These are phyloP conservation scores for Microtus pennsylvanicus DNA, from an alignment of 2,113 vertebrate species.

Conservation along the genomic window DNA sequence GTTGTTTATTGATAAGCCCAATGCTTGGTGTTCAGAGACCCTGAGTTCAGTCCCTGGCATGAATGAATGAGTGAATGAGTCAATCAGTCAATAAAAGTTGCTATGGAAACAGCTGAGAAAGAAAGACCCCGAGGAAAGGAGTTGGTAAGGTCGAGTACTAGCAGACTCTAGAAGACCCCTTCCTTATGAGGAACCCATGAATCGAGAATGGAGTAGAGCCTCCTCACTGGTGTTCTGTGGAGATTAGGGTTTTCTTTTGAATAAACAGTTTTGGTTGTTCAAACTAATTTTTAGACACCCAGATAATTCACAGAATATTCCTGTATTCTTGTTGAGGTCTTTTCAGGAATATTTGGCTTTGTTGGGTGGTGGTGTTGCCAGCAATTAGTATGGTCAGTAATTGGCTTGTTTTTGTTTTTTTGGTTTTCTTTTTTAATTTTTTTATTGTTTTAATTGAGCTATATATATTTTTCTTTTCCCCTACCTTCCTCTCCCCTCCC, in stretches of 20 bases:
- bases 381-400: not conserved
- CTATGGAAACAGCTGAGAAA: constrained; percentile 39
- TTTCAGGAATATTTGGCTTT: not conserved
- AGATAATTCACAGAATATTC: not conserved
- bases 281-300: not conserved
- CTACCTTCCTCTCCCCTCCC: no score
- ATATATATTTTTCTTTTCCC: no score
- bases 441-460: no score
- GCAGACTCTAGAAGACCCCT: not conserved
- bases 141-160: not conserved
- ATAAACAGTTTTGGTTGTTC: not conserved
- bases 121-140: not conserved
- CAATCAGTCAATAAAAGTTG: not conserved
- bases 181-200: not conserved
- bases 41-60: not conserved
- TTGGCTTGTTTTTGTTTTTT: not conserved
- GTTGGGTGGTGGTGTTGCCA: not conserved
- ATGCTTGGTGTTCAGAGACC: not conserved
- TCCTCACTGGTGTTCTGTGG: not conserved
- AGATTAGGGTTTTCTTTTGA: constrained; percentile 9
- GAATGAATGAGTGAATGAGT: not conserved
- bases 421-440: no score
- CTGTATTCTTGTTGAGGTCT: not conserved
- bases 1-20: not conserved
- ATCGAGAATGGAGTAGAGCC: not conserved